A percentile compares a stretch with the other conserved stretches of the same genome.
Evolutionary conservation across 2,113 vertebrate genomes (phyloP).

Genomic region (Heloderma charlesbogerti): DNA sequence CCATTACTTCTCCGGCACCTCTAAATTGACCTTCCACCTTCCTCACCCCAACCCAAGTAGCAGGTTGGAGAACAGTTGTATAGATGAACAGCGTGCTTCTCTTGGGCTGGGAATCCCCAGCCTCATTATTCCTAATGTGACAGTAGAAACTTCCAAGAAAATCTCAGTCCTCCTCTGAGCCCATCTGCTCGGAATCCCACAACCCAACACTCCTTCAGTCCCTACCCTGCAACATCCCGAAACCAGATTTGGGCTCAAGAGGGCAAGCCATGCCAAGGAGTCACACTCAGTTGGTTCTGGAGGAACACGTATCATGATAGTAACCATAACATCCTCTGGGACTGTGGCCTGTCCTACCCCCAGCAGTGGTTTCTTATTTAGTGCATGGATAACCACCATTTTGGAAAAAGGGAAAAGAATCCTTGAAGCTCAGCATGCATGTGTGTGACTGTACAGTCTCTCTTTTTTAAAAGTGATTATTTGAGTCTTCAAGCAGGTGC

Average conservation of each 20-base stretch:
- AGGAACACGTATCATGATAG: neutral
- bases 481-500: neutral
- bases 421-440: neutral
- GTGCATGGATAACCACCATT: neutral
- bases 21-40: neutral
- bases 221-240: too few relatives aligned
- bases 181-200: slow-evolving; percentile 9
- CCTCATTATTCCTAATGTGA: neutral
- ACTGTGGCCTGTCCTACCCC: neutral
- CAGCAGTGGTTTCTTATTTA: neutral
- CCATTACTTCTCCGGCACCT: neutral
- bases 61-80: neutral
- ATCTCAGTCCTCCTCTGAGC: neutral
- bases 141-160: neutral
- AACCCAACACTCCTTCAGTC: neutral
- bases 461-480: neutral
- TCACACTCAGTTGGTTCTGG: neutral
- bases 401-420: neutral
- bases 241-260: neutral
- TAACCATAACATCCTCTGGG: neutral
- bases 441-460: too few relatives aligned
- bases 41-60: neutral
- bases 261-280: neutral
- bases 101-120: neutral
- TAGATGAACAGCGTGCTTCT: neutral